Conservation (phyloP, 23 tunicate genomes). For the Halocynthia roretzi region DNA sequence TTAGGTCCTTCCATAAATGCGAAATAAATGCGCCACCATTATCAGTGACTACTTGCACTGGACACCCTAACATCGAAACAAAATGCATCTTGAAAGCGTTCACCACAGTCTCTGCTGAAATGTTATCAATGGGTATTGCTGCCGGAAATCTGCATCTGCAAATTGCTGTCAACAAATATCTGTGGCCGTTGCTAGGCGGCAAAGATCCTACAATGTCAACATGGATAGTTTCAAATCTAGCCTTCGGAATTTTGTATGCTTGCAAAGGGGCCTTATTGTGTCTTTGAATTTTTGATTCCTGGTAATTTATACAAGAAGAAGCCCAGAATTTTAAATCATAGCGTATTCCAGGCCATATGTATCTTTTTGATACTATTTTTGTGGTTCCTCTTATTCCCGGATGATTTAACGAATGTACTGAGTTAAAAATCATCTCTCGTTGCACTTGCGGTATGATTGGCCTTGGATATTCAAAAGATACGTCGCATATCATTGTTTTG, state of each 20-base stretch:
- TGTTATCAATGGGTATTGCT: conserved; percentile 26
- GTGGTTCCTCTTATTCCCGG: too few relatives aligned
- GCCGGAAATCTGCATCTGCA: conserved; percentile 18
- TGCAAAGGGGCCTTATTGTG: conserved; percentile 13
- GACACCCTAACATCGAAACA: not conserved
- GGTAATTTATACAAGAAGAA: not conserved
- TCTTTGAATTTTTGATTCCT: not conserved
- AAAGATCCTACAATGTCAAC: conserved; percentile 41
- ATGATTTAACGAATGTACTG: not conserved
- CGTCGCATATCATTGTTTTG: too few relatives aligned
- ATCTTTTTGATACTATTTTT: too few relatives aligned
- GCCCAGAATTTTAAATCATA: too few relatives aligned
- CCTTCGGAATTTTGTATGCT: not conserved
- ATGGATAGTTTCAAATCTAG: conserved; percentile 15
- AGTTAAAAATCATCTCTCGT: not conserved
- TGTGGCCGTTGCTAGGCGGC: conserved; percentile 13
- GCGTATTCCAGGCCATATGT: too few relatives aligned
- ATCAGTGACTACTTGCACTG: conserved; percentile 12
- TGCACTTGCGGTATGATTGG: too few relatives aligned
- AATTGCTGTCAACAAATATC: conserved; percentile 10
- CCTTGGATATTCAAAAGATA: too few relatives aligned
- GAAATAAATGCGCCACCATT: not conserved
- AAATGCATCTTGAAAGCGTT: too few relatives aligned
- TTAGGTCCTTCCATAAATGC: too few relatives aligned
- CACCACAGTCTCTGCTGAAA: conserved; percentile 16